Evolutionary conservation across 2,113 vertebrate genomes (phyloP), one percentile per base, ranked within the genome.

Genomic region (Muscicapa adusta): DNA sequence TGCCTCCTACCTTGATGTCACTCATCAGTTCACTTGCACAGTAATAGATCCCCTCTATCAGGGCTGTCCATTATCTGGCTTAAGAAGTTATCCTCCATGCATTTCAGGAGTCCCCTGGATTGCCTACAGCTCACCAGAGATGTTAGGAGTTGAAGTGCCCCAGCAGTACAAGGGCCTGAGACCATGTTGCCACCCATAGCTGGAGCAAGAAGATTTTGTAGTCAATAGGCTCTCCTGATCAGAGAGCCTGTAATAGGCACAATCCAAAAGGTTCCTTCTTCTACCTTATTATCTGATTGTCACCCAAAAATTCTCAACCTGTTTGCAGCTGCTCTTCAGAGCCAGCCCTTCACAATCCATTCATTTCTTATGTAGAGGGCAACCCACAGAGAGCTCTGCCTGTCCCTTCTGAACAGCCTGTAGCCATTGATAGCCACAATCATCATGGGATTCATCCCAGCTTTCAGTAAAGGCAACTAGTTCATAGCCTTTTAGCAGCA

Each of bases 401-500:
- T 61, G 45, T 28, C 28, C 38, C 18, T 16, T 45, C 48, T 61
- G 56, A 61, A 29, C 19, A n/a, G 19, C 38, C 54, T 45, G n/a
- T 9, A 77, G 63, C 14, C 23, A 40, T 34, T 1, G 0, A 24
- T 3, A 17, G 8, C 40, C 6, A 18, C 9, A 6, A 1, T 13
- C 4, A 0, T 8, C 3, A 38, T 12, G 12, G 5, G 23, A 10
- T n/a, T 61, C 15, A 38, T 45, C 28, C 11, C 45, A 45, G 1
- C 47, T 53, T 53, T 77, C 28, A 70, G 33, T 18, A 14, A 34
- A 5, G 10, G 5, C 23, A 53, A 53, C 14, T 10, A 26, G 54
- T 29, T 70, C 18, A 68, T 3, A 24, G 2, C 5, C 38, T 53
- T 61, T n/a, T 3, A 34, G 12, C 54, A 38, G 33, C 38, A 70